Percentiles rank a stretch among this genome's conserved stretches.
phyloP scores from a whole-genome alignment of 2,797 vertebrate genomes.

The Thamnophis elegans region DNA sequence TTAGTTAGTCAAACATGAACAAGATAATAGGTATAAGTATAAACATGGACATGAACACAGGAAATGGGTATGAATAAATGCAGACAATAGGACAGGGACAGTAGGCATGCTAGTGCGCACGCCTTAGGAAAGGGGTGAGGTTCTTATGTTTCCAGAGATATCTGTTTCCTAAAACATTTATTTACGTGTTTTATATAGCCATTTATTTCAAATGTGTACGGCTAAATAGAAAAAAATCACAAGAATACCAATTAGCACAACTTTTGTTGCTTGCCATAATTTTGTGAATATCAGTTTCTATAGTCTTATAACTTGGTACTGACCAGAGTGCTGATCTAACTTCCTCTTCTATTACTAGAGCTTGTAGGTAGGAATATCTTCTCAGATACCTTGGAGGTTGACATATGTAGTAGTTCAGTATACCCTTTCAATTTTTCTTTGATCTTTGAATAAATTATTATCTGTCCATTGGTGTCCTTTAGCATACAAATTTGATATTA shows the following conservation, averaged over 20 bases:
- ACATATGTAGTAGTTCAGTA: background rate
- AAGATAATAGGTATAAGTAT: no score
- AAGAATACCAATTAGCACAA: background rate
- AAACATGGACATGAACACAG: no score
- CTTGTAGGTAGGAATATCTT: background rate
- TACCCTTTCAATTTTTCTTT: background rate
- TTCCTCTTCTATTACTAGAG: background rate
- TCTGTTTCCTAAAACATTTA: background rate
- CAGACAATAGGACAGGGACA: no score
- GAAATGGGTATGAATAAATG: no score
- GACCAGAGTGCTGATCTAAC: background rate
- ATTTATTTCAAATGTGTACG: background rate
- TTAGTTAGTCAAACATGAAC: no score
- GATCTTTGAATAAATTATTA: background rate
- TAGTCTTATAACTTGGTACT: background rate
- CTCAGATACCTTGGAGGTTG: background rate
- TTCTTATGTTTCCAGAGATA: background rate
- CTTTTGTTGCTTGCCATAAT: no score
- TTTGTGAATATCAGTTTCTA: background rate
- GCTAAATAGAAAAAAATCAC: background rate
- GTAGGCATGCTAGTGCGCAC: no score
- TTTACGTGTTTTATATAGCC: background rate
- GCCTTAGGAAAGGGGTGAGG: no score
- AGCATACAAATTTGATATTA: background rate
- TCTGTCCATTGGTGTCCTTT: background rate